Evolutionary conservation across 2,797 vertebrate genomes (phyloP).

Genomic region (Arnoldichthys spilopterus): DNA sequence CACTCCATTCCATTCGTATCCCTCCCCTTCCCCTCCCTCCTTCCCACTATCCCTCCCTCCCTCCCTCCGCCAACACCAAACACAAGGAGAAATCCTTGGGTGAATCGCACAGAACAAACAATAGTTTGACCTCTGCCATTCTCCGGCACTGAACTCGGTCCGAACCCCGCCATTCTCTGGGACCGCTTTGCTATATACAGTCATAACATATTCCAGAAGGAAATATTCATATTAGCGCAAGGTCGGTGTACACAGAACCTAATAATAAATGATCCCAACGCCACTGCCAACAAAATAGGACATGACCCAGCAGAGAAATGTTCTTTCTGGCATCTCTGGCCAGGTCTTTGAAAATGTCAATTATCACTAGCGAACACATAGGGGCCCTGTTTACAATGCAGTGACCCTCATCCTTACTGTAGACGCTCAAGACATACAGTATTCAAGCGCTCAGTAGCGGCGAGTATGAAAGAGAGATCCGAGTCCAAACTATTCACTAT

Average conservation of each 20-base stretch:
- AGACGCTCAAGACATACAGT: not conserved
- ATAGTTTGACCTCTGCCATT: slow-evolving; percentile 44
- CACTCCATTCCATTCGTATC: slow-evolving; percentile 39
- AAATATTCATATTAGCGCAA: slow-evolving; percentile 3
- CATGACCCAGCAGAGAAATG: not conserved
- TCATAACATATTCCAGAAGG: slow-evolving; percentile 6
- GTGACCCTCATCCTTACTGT: slow-evolving; percentile 33
- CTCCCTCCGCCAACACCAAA: slow-evolving; percentile 24
- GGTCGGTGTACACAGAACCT: not conserved
- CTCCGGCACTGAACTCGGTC: not conserved
- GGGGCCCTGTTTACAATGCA: slow-evolving; percentile 1
- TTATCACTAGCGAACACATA: not conserved
- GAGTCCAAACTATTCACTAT: not conserved
- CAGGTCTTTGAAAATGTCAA: slow-evolving; percentile 8
- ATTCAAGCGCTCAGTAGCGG: not conserved
- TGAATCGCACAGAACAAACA: slow-evolving; percentile 37
- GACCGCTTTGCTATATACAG: not conserved
- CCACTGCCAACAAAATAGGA: not conserved
- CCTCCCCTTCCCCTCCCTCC: slow-evolving; percentile 34
- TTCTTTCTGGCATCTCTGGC: slow-evolving; percentile 1
- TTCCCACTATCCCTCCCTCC: not conserved
- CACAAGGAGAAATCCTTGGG: slow-evolving; percentile 53
- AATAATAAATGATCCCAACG: slow-evolving; percentile 6
- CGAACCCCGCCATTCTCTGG: not conserved
- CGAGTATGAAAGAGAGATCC: slow-evolving; percentile 3